A percentile compares a stretch with the other conserved stretches of the same genome.
phyloP scores from a whole-genome alignment of 2,888 invertebrate species.

The Romanomermis culicivorax region DNA sequence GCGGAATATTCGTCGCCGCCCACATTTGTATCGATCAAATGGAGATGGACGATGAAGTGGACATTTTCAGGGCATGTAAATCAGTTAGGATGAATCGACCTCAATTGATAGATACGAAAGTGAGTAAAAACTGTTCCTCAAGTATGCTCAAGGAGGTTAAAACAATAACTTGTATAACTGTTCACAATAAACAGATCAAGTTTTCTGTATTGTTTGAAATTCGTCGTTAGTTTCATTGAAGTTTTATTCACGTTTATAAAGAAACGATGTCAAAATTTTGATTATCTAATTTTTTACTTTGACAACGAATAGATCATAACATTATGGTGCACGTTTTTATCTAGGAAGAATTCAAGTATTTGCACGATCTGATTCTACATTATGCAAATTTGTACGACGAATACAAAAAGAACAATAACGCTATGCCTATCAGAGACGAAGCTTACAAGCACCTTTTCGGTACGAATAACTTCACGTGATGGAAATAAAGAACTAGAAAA shows the following conservation, averaged over 20 bases:
- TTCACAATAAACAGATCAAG: neutral
- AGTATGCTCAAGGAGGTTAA: too few relatives aligned
- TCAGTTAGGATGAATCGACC: constrained; percentile 86
- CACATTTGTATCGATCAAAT: constrained; percentile 97
- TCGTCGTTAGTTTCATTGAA: neutral
- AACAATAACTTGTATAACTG: too few relatives aligned
- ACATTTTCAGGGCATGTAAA: constrained; percentile 92
- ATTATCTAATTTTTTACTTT: too few relatives aligned
- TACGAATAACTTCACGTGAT: too few relatives aligned
- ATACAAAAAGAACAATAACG: neutral
- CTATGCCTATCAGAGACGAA: neutral
- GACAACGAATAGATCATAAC: too few relatives aligned
- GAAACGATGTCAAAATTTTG: too few relatives aligned
- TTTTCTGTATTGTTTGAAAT: neutral
- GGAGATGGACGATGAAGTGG: constrained; percentile 89
- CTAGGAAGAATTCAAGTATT: constrained; percentile 91
- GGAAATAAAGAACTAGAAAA: too few relatives aligned
- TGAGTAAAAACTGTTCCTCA: constrained; percentile 29
- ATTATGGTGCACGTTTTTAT: too few relatives aligned
- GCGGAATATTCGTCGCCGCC: constrained; percentile 92
- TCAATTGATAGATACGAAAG: constrained; percentile 81
- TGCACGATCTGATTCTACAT: constrained; percentile 81
- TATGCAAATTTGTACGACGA: constrained; percentile 33
- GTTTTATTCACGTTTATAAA: neutral
- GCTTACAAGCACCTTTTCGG: neutral